Evolutionary conservation across 2,113 vertebrate genomes (phyloP).

Genomic region (Bubo scandiacus): DNA sequence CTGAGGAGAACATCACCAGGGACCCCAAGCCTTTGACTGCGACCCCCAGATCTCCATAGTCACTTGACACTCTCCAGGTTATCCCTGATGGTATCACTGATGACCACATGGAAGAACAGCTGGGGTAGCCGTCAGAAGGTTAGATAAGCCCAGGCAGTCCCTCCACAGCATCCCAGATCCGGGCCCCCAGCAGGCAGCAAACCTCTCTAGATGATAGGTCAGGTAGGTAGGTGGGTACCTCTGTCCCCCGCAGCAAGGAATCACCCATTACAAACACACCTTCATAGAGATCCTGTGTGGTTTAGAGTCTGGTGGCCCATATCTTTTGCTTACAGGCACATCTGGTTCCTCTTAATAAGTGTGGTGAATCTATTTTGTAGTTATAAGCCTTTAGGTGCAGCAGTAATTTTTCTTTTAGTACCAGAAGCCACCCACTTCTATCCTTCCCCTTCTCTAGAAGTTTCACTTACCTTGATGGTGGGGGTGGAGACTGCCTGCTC

Average conservation of each 20-base stretch:
- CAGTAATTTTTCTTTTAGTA: background rate
- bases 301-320: background rate
- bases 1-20: background rate
- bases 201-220: background rate
- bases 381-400: fast-evolving
- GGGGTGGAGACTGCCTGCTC: background rate
- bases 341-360: background rate
- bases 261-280: background rate
- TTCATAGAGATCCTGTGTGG: background rate
- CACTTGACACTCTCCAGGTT: background rate
- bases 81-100: background rate
- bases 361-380: fast-evolving
- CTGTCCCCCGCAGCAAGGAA: background rate
- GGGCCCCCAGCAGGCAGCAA: background rate
- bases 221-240: background rate
- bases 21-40: background rate
- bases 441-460: background rate
- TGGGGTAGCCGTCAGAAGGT: too few relatives aligned
- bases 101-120: background rate
- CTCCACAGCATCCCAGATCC: background rate
- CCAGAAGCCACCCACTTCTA: background rate
- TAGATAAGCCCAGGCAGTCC: too few relatives aligned
- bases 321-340: background rate
- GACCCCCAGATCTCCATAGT: background rate
- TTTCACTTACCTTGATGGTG: background rate